Base-by-base conservation (phyloP, 1,140 invertebrate species). In the Nephotettix cincticeps region DNA sequence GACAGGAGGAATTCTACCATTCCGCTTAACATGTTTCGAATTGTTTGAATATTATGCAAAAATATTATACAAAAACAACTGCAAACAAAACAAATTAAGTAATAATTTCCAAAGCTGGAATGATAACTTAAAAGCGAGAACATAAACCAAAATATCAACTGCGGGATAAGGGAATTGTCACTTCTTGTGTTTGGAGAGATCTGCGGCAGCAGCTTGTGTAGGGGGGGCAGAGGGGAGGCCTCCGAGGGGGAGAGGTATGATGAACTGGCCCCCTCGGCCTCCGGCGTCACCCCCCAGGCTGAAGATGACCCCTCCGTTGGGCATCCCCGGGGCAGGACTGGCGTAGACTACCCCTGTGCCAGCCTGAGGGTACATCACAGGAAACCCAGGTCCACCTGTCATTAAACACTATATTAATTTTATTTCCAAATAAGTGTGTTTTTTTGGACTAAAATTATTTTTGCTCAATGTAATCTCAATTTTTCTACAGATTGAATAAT, bases 201-300 rank as follows among this genome's bases (percentile, higher is more conserved):
- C 69, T 11, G 69, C 69, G 13, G 69, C 58, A 21, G 56, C 56
- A n/a, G 32, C 58, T 1, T 19, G n/a, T 72, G 74, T 36, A 19
- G 71, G 29, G 1, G 81, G 82, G 17, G 83, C 84, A 1, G 83
- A 81, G 4, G 4, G 32, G 0, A 83, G 80, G 79, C 86, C 83
- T 19, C 80, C 80, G 81, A 86, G 84, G 9, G 85, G 86, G 66
- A 87, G 79, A 43, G 86, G 85, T 77, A 87, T 87, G 70, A 87
- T 86, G 77, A 86, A 87, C 75, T 87, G 86, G 17, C 67, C 67
- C n/a, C 32, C 56, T 1, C 56, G 23, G 29, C 29, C 56, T 17
- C n/a, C 19, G n/a, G 54, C 23, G 6, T 58, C 69, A 1, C 45
- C 40, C 11, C 79, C 76, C 17, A 81, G 65, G 70, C 80, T 79